These are phyloP conservation scores for Leptocoma aspasia DNA, from an alignment of 2,113 vertebrate genomes.

Conservation along the genomic window DNA sequence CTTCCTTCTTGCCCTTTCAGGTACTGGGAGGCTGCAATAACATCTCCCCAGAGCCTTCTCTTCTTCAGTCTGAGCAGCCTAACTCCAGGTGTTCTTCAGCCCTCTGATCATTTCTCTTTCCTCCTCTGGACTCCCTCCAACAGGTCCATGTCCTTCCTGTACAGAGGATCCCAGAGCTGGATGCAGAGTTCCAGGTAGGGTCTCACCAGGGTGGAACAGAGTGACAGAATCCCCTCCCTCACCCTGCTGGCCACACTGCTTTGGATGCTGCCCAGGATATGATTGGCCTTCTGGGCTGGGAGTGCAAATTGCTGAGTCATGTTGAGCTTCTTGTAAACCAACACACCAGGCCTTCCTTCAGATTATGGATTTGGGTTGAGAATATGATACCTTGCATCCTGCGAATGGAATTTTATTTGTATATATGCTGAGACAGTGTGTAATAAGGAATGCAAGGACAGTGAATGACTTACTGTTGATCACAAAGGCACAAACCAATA, in stretches of 20 bases:
- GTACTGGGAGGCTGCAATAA: not conserved
- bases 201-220: not conserved
- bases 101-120: not conserved
- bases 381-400: not conserved
- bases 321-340: not conserved
- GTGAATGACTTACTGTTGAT: not conserved
- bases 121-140: not conserved
- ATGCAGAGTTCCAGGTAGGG: not conserved
- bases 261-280: not conserved
- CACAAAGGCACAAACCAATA: not conserved
- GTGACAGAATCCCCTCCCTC: not conserved
- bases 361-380: not conserved
- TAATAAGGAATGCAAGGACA: not conserved
- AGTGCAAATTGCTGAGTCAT: not conserved
- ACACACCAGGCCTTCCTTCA: not conserved
- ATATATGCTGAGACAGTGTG: not conserved
- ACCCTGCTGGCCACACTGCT: fast-evolving
- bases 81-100: not conserved
- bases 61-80: not conserved
- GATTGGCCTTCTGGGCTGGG: not conserved
- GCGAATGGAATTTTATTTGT: not conserved
- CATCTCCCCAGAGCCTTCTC: fast-evolving
- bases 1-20: not conserved
- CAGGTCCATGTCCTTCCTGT: not conserved
- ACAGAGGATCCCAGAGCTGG: not conserved